These are phyloP conservation scores for Xylocampa areola DNA, from an alignment of 2,888 invertebrate genomes.

Conservation along the genomic window DNA sequence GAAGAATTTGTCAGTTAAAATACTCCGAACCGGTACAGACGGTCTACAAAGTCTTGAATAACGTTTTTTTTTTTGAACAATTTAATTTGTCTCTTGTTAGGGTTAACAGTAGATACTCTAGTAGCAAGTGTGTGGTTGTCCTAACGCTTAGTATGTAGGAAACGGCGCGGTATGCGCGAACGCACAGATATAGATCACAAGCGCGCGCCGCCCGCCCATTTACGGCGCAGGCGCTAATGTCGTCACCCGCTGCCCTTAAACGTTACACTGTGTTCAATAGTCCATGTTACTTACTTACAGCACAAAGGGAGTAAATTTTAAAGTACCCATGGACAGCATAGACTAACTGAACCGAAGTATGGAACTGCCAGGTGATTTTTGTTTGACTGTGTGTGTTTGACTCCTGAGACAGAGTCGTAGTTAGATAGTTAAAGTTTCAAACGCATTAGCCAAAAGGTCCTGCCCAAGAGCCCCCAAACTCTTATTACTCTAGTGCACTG, in stretches of 20 bases:
- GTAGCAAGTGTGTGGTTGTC: conserved; percentile 30
- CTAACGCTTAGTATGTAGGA: conserved; percentile 60
- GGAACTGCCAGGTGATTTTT: too few relatives aligned
- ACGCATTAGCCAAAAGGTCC: too few relatives aligned
- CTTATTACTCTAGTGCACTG: too few relatives aligned
- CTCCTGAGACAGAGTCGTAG: too few relatives aligned
- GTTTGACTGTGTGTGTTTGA: too few relatives aligned
- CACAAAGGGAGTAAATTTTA: conserved; percentile 10
- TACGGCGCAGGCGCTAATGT: conserved; percentile 67
- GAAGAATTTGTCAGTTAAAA: too few relatives aligned
- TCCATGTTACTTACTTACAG: conserved; percentile 2
- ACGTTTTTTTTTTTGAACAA: too few relatives aligned
- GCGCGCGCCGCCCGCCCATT: conserved; percentile 71
- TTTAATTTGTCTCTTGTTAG: too few relatives aligned
- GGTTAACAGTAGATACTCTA: neutral
- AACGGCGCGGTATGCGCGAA: conserved; percentile 64
- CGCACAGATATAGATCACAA: conserved; percentile 75
- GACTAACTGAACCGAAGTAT: neutral
- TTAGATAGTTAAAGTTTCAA: too few relatives aligned
- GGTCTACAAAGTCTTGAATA: too few relatives aligned
- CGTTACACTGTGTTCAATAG: conserved; percentile 39
- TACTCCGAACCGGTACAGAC: too few relatives aligned
- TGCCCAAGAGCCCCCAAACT: too few relatives aligned
- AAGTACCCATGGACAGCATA: neutral
- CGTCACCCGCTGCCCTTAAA: conserved; percentile 56